Evolutionary conservation across 2,797 vertebrate species (phyloP), one percentile per base, ranked within the genome.

Genomic region (Otus scops): DNA sequence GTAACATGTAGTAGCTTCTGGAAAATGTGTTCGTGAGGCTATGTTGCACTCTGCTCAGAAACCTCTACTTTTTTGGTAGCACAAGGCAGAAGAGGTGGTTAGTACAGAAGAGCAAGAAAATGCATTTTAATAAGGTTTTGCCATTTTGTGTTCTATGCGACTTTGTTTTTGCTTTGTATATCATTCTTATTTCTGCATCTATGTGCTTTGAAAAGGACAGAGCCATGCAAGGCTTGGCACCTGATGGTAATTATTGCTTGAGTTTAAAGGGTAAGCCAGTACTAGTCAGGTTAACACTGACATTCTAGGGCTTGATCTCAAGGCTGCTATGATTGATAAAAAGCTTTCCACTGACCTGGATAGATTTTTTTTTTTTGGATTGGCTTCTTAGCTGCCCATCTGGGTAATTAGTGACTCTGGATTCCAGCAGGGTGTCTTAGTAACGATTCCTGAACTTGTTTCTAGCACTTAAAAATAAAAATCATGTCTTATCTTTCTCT

Each of bases 371-470:
- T 83, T 41, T 39, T 84, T 90, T 93, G 88, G 69, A 77, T 68
- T 0, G 0, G 20, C 7, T 89, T 27, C 36, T 28, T 78, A 39
- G 48, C 79, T 74, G 70, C 28, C 43, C 69, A 53, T 92, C 75
- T 96, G 91, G 57, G 30, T 87, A 84, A 93, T 85, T 76, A 85
- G 51, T 20, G 34, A 56, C 19, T 80, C 47, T 79, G 38, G 76
- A 63, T 96, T 95, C 79, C 51, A 38, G 43, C 74, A 85, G 70
- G 26, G 22, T 48, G 18, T 67, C 73, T 68, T 48, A 22, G 36
- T 63, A 57, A 26, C 5, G 24, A 51, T 74, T 75, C 51, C 56
- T 36, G 20, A 80, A 71, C 45, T 91, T 60, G 47, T 63, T 90
- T 91, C 64, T 50, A 64, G 39, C 10, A 10, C 43, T 51, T 73